These are phyloP conservation scores for Dipodomys ordii DNA, from an alignment of 2,113 vertebrate species.

Conservation along the genomic window DNA sequence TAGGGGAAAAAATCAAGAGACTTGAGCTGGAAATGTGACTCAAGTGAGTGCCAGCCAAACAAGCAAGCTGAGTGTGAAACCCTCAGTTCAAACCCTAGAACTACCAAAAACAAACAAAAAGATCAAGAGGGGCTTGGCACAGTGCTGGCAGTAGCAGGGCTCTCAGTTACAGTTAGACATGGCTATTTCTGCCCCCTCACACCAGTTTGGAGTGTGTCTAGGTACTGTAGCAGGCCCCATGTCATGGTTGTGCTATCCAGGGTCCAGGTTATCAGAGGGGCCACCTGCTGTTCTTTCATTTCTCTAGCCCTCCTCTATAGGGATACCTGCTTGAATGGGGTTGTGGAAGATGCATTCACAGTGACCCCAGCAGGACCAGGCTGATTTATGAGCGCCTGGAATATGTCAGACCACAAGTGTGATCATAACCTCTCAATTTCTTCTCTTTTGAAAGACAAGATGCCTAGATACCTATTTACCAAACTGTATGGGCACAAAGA, in stretches of 20 bases:
- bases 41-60: too few species aligned
- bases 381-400: slow-evolving; percentile 72
- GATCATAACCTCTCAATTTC: slow-evolving; percentile 78
- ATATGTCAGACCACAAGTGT: slow-evolving; percentile 77
- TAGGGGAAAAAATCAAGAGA: not conserved
- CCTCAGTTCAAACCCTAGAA: too few species aligned
- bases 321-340: slow-evolving; percentile 70
- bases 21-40: too few species aligned
- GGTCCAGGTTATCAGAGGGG: slow-evolving; percentile 70
- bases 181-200: not conserved
- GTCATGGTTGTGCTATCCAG: slow-evolving; percentile 24
- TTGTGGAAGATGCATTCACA: slow-evolving; percentile 46
- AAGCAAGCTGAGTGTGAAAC: too few species aligned
- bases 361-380: slow-evolving; percentile 66
- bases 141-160: accelerated
- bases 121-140: too few species aligned
- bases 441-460: slow-evolving; percentile 78
- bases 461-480: slow-evolving; percentile 24
- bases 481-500: slow-evolving; percentile 8
- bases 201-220: not conserved
- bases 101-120: too few species aligned
- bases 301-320: slow-evolving; percentile 63
- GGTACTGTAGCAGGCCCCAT: slow-evolving; percentile 65
- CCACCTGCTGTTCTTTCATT: slow-evolving; percentile 55
- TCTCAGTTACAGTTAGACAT: slow-evolving; percentile 26